Conservation (phyloP, 2,113 vertebrate genomes). For the Ammodramus savannarum region DNA sequence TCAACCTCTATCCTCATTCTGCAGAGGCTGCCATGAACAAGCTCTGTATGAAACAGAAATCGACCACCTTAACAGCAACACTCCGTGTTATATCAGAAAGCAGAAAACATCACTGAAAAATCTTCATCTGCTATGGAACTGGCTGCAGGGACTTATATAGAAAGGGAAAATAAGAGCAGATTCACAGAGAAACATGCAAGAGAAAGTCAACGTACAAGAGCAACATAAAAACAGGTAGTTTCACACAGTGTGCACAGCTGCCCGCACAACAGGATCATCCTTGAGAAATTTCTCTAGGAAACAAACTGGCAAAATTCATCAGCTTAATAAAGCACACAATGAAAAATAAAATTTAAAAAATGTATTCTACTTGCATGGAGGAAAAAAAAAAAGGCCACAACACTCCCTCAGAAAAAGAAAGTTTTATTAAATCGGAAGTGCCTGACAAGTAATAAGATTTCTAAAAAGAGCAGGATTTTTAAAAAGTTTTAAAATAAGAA, state of each 20-base stretch:
- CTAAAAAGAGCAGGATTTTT: not conserved
- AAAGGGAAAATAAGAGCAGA: not conserved
- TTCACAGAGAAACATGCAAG: not conserved
- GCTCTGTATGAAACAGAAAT: not conserved
- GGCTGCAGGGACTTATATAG: not conserved
- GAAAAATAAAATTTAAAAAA: not conserved
- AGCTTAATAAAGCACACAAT: not conserved
- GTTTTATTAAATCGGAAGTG: not conserved
- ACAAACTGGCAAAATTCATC: not conserved
- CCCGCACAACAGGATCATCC: not conserved
- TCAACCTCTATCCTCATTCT: not conserved
- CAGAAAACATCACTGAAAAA: not conserved
- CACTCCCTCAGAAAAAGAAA: not conserved
- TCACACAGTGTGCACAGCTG: not conserved
- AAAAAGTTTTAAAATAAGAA: slow-evolving; percentile 5
- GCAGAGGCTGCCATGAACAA: not conserved
- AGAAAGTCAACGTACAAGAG: not conserved
- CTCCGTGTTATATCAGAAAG: not conserved
- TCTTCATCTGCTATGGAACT: not conserved
- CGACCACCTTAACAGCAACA: not conserved
- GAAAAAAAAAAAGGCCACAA: not conserved
- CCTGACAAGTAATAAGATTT: not conserved
- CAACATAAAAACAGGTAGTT: not conserved
- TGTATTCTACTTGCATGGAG: not conserved
- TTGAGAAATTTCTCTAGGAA: not conserved